phyloP scores from a whole-genome alignment of 2,797 vertebrate species.

The Alcedo atthis region DNA sequence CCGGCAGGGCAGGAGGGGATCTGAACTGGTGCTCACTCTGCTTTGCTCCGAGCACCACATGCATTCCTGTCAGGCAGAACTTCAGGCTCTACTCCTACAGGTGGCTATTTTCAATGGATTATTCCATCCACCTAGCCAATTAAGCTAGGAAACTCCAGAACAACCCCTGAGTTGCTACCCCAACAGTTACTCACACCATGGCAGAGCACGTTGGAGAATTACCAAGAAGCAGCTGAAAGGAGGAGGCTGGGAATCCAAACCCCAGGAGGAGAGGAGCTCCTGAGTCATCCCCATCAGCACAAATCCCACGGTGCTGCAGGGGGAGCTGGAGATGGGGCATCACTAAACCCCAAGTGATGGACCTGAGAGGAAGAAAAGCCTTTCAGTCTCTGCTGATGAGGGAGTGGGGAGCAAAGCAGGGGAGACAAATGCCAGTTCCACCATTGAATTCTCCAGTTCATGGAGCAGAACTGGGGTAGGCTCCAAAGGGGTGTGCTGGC shows the following conservation, averaged over 20 bases:
- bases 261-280: neutral
- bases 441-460: neutral
- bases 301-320: neutral
- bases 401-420: neutral
- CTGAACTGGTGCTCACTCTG: neutral
- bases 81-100: neutral
- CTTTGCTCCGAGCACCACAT: neutral
- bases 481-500: neutral
- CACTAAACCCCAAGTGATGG: neutral
- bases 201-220: neutral
- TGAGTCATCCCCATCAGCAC: neutral
- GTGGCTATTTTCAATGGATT: neutral
- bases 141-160: neutral
- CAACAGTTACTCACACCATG: neutral
- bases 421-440: constrained; percentile 31
- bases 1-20: neutral
- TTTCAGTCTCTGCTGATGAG: neutral
- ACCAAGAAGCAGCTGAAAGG: neutral
- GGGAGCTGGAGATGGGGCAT: neutral
- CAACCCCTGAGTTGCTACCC: neutral
- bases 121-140: neutral
- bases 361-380: constrained; percentile 10
- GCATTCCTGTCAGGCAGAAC: neutral
- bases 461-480: constrained; percentile 6
- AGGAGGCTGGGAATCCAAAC: neutral